These are phyloP conservation scores for Stegastes partitus DNA, from an alignment of 2,113 vertebrate genomes.

Conservation along the genomic window DNA sequence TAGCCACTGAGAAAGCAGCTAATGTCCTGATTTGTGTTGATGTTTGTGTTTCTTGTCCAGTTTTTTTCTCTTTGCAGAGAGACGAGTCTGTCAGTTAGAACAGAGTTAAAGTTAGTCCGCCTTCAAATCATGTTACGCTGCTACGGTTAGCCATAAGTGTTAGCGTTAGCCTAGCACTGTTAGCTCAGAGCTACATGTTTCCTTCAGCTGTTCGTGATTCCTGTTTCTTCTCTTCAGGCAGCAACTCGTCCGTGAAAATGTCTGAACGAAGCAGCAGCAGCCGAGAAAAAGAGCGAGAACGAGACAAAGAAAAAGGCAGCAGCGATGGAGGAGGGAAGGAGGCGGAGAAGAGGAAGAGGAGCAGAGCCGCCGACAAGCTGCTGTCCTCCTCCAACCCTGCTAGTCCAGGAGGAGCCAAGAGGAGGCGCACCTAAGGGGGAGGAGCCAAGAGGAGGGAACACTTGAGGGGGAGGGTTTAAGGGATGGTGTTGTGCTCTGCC, in stretches of 20 bases:
- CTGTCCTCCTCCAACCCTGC: conserved; percentile 93
- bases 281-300: conserved; percentile 87
- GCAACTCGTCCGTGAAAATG: conserved; percentile 85
- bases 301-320: conserved; percentile 88
- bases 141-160: too few species aligned
- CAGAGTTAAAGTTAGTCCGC: too few species aligned
- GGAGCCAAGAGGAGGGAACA: neutral
- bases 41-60: neutral
- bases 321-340: conserved; percentile 84
- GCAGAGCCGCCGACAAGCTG: conserved; percentile 92
- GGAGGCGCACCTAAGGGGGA: conserved; percentile 83
- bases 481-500: too few species aligned
- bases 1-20: too few species aligned
- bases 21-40: too few species aligned
- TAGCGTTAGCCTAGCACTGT: too few species aligned
- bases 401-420: conserved; percentile 91
- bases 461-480: neutral
- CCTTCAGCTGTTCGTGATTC: too few species aligned
- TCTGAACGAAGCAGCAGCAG: conserved; percentile 85
- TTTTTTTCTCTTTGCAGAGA: too few species aligned
- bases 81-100: too few species aligned
- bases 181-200: too few species aligned
- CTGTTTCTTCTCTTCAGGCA: conserved; percentile 67
- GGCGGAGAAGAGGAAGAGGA: conserved; percentile 95
- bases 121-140: too few species aligned